Conservation (phyloP, 2,797 vertebrate species). For the Novumbra hubbsi region DNA sequence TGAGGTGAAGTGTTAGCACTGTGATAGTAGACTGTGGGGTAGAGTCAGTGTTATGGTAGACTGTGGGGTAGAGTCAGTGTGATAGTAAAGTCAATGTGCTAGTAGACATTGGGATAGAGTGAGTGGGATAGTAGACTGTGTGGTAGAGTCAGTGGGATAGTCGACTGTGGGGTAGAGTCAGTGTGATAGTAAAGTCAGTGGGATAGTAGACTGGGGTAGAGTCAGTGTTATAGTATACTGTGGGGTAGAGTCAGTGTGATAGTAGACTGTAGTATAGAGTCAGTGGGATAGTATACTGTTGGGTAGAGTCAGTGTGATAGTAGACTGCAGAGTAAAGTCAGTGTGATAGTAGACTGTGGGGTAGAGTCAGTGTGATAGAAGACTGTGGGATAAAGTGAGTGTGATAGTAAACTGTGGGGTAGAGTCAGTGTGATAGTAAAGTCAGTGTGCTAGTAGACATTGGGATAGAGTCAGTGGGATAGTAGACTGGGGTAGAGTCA, state of each 20-base stretch:
- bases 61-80: neutral
- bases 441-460: too few species aligned
- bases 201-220: slow-evolving; percentile 1
- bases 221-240: too few species aligned
- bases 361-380: slow-evolving; percentile 4
- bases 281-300: neutral
- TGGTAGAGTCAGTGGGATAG: too few species aligned
- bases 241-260: neutral
- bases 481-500: too few species aligned
- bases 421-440: slow-evolving; percentile 7
- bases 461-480: neutral
- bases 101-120: slow-evolving; percentile 3
- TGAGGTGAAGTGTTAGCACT: slow-evolving; percentile 43
- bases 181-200: too few species aligned
- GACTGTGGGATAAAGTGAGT: too few species aligned
- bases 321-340: too few species aligned
- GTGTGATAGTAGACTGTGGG: neutral
- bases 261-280: too few species aligned
- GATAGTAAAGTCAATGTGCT: too few species aligned
- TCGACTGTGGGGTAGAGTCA: slow-evolving; percentile 1
- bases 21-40: neutral
- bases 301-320: neutral
- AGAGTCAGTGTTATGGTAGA: slow-evolving; percentile 7
- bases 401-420: neutral
- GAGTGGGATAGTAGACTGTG: too few species aligned